A percentile compares a stretch with the other conserved stretches of the same genome.
phyloP scores from a whole-genome alignment of 1,140 invertebrate genomes.

The Drosophila busckii region DNA sequence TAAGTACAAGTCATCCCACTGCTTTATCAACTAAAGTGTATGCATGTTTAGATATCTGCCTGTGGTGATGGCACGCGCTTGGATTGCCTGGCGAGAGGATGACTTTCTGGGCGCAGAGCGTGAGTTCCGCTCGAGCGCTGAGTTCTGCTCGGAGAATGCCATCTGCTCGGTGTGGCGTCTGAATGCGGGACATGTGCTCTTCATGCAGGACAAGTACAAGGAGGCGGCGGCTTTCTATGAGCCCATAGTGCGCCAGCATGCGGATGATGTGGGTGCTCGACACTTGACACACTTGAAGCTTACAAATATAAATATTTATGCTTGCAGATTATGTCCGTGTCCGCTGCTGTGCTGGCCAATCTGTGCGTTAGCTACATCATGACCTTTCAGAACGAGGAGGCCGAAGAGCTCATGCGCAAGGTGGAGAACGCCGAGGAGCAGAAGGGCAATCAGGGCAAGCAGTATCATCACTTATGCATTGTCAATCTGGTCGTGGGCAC shows the following conservation, averaged over 20 bases:
- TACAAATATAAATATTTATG: not conserved
- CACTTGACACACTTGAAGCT: not conserved
- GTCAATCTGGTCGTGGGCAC: conserved; percentile 99
- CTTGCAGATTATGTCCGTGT: conserved; percentile 91
- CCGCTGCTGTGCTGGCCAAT: conserved; percentile 98
- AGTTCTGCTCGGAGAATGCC: conserved; percentile 98
- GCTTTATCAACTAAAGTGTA: no score
- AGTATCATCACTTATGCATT: conserved; percentile 98
- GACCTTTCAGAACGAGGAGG: conserved; percentile 99
- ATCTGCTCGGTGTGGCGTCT: conserved; percentile 89
- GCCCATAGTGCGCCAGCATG: conserved; percentile 97
- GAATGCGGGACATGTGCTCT: conserved; percentile 98
- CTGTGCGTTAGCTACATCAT: conserved; percentile 99
- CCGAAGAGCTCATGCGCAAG: conserved; percentile 97
- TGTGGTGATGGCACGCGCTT: conserved; percentile 98
- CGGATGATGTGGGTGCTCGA: conserved; percentile 87
- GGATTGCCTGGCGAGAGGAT: conserved; percentile 99
- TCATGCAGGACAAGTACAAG: conserved; percentile 99
- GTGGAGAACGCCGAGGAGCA: conserved; percentile 99
- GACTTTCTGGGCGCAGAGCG: conserved; percentile 97
- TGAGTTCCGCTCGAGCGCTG: conserved; percentile 96
- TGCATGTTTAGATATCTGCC: conserved; percentile 88
- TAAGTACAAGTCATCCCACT: conserved; percentile 26
- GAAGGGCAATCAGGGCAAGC: conserved; percentile 93
- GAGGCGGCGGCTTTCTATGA: conserved; percentile 99